Base-by-base conservation (phyloP, 2,113 vertebrate genomes). In the Dipodomys ordii region DNA sequence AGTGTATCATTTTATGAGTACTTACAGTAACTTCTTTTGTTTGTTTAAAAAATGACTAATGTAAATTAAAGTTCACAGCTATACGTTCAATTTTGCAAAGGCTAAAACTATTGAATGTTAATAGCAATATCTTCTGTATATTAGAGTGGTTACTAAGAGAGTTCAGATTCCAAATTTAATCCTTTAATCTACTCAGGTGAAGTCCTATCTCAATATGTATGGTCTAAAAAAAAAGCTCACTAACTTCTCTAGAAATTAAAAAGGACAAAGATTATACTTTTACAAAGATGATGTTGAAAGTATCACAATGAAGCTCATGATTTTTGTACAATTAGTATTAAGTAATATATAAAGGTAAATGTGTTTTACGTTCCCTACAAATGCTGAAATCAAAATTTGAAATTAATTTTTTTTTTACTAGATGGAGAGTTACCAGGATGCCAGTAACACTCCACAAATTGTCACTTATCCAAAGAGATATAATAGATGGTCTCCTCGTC, bases 381-480 rank as follows among this genome's bases (percentile, higher is more conserved):
- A 13, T 60, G 79, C 7, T 53, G 68, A 80, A 35, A 73, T 84
- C 65, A 87, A 86, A 78, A 64, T 30, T 13, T 93, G 19, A 94
- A 93, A 80, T 80, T 83, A 53, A 88, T 35, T 83, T 88, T 69
- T 76, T 44, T 44, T 87, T 80, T 81, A 64, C 49, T 84, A 95
- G 93, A 60, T 88, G 78, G 60, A 76, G n/a, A 88, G 5, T 91
- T 88, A 67, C 65, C 73, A 82, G 23, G 89, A 85, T 78, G 49
- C 85, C 53, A 65, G 64, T 78, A 72, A 87, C 93, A 89, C 78
- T 82, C 88, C 91, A 92, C 76, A 93, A 72, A 88, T 64, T 19
- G 49, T 86, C 71, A 72, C 35, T 89, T 77, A 82, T 46, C 77
- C 76, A 16, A 83, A 86, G 16, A 89, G 73, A 67, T 73, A 67